Conservation (phyloP, 2,888 invertebrate species). For the Trichopria drosophilae region DNA sequence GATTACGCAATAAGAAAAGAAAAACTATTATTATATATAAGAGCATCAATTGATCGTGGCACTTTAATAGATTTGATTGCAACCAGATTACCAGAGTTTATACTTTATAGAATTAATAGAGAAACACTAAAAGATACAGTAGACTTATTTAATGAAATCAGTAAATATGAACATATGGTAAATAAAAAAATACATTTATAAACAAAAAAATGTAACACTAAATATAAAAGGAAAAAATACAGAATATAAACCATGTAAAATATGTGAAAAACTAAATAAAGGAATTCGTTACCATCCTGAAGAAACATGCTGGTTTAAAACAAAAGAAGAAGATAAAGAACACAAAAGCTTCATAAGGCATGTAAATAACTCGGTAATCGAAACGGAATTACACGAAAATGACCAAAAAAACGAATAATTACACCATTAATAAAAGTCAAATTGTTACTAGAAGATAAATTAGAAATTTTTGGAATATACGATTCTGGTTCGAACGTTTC, state of each 20-base stretch:
- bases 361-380: too few species aligned
- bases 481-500: conserved; percentile 37
- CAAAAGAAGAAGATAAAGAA: too few species aligned
- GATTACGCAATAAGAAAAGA: conserved; percentile 34
- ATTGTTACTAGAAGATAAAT: conserved; percentile 9
- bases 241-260: conserved; percentile 15
- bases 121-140: conserved; percentile 38
- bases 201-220: conserved; percentile 9
- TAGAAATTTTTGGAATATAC: conserved; percentile 31
- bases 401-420: too few species aligned
- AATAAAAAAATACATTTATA: conserved; percentile 30
- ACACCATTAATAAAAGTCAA: conserved; percentile 7
- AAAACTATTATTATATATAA: conserved; percentile 7
- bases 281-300: conserved; percentile 21
- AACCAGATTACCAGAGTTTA: conserved; percentile 41
- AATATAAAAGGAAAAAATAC: too few species aligned
- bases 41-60: conserved; percentile 34
- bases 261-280: conserved; percentile 20
- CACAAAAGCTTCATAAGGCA: too few species aligned
- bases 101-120: conserved; percentile 44
- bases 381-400: too few species aligned
- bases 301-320: conserved; percentile 25
- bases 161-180: conserved; percentile 41
- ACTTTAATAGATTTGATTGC: conserved; percentile 44
- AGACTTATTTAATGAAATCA: conserved; percentile 44